phyloP scores from a whole-genome alignment of 2,797 vertebrate species.

The Cynopterus sphinx region DNA sequence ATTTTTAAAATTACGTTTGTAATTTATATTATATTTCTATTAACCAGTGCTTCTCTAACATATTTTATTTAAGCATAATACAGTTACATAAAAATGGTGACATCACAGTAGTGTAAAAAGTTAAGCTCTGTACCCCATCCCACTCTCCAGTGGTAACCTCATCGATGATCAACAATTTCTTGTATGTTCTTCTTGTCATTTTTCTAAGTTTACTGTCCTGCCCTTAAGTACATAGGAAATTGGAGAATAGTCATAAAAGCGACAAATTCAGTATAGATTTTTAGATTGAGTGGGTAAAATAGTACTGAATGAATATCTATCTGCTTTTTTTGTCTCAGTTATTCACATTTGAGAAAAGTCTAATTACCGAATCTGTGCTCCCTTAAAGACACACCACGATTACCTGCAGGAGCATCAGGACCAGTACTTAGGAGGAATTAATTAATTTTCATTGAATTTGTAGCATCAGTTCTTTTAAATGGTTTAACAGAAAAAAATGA shows the following conservation, averaged over 20 bases:
- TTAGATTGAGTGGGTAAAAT: neutral
- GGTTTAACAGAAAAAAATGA: slow-evolving; percentile 24
- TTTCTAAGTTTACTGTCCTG: neutral
- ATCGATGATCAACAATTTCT: neutral
- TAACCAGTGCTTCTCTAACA: neutral
- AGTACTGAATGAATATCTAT: neutral
- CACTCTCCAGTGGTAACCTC: neutral
- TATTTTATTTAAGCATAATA: neutral
- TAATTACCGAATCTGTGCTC: neutral
- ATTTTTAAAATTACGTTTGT: slow-evolving; percentile 12
- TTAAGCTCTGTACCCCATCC: neutral
- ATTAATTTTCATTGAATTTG: slow-evolving; percentile 45
- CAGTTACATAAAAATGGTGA: neutral
- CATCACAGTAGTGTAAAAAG: neutral
- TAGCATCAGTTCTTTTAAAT: slow-evolving; percentile 39
- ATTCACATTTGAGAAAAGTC: neutral
- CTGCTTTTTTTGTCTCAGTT: slow-evolving; percentile 45
- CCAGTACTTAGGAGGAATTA: neutral
- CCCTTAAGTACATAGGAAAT: neutral
- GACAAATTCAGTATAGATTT: slow-evolving; percentile 9
- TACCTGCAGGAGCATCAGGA: slow-evolving; percentile 6
- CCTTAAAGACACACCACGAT: neutral
- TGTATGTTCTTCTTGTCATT: neutral
- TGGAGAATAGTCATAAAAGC: neutral
- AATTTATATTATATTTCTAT: neutral